Percentiles rank a stretch among this genome's conserved stretches.
Evolutionary conservation across 2,113 vertebrate species (phyloP).

Genomic region (Laticauda laticaudata): DNA sequence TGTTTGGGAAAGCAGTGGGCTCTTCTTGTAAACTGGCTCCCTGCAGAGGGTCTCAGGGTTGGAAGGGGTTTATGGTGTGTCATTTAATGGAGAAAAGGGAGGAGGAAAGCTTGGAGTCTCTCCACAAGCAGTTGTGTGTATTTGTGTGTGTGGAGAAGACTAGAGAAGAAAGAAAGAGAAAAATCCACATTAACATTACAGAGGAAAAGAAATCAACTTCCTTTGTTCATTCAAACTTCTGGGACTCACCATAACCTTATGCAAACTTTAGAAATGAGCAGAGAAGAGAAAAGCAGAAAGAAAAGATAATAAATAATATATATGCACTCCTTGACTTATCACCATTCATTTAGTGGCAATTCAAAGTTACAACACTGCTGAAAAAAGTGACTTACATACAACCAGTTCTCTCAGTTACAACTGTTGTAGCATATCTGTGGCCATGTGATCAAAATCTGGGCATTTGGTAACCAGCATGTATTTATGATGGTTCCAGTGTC

Average conservation of each 20-base stretch:
- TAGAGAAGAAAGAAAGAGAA: neutral
- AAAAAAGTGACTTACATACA: neutral
- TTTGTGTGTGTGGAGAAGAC: neutral
- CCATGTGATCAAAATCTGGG: neutral
- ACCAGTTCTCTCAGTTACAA: neutral
- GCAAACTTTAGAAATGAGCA: neutral
- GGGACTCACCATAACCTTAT: neutral
- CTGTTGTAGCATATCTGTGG: neutral
- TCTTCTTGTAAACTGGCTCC: constrained; percentile 70
- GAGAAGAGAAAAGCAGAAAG: too few species aligned
- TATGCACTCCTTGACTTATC: neutral
- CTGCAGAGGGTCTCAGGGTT: constrained; percentile 42
- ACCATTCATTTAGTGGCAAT: neutral
- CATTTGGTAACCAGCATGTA: neutral
- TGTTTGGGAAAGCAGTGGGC: constrained; percentile 59
- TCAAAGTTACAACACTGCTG: neutral
- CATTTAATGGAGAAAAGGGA: neutral
- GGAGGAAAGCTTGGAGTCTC: neutral
- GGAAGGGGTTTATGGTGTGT: constrained; percentile 8
- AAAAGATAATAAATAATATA: neutral
- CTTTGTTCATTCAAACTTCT: neutral
- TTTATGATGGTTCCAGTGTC: neutral
- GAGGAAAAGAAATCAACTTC: neutral
- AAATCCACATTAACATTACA: neutral
- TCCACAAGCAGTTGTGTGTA: neutral